Conservation (phyloP, 1,140 invertebrate species). For the Bombus pyrosoma region DNA sequence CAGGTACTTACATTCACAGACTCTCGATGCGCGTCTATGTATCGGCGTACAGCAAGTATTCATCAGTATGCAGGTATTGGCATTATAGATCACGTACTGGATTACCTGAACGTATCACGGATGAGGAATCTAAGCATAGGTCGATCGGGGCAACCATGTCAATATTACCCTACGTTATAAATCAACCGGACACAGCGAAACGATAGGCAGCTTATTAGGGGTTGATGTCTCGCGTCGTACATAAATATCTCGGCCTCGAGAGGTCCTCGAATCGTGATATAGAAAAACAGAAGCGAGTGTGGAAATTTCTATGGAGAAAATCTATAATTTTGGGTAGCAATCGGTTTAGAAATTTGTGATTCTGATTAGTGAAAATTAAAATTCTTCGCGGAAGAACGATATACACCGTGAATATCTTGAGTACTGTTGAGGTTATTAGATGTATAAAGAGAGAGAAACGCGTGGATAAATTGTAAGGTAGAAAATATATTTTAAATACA, state of each 20-base stretch:
- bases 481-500: too few relatives aligned
- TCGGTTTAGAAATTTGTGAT: too few relatives aligned
- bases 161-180: slow-evolving; percentile 39
- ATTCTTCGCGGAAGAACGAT: too few relatives aligned
- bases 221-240: neutral
- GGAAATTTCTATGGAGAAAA: neutral
- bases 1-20: neutral
- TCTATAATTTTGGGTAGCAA: neutral
- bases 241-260: neutral
- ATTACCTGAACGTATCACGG: slow-evolving; percentile 41
- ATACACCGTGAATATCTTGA: too few relatives aligned
- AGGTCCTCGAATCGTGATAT: neutral
- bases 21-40: neutral
- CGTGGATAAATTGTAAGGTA: too few relatives aligned
- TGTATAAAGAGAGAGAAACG: too few relatives aligned
- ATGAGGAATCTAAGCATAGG: slow-evolving; percentile 36
- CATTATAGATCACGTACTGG: slow-evolving; percentile 48
- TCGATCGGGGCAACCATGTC: slow-evolving; percentile 36
- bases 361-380: too few relatives aligned
- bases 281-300: too few relatives aligned
- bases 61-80: slow-evolving; percentile 36
- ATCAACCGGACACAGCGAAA: slow-evolving; percentile 13
- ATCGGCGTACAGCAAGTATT: slow-evolving; percentile 11
- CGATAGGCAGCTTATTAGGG: slow-evolving; percentile 6
- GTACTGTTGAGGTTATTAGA: too few relatives aligned